These are phyloP conservation scores for Ophiodon elongatus DNA, from an alignment of 2,113 vertebrate species.

Conservation along the genomic window DNA sequence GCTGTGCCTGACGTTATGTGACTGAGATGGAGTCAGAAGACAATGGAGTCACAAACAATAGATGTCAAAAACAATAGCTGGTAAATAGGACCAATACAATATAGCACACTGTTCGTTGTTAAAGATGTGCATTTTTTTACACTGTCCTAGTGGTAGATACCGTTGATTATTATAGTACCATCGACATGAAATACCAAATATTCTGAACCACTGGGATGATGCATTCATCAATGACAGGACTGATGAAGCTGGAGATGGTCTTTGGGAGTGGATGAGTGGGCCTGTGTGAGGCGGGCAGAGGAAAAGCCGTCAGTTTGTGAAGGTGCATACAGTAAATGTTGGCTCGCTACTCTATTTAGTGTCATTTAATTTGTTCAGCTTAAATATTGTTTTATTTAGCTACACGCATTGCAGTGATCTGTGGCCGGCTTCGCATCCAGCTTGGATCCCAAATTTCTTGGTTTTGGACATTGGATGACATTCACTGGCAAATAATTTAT, in stretches of 20 bases:
- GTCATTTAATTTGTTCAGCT: not conserved
- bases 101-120: not conserved
- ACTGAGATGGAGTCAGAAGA: not conserved
- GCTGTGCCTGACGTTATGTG: not conserved
- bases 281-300: not conserved
- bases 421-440: not conserved
- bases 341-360: not conserved
- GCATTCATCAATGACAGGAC: not conserved
- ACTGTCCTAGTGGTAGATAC: not conserved
- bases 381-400: constrained; percentile 4
- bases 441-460: not conserved
- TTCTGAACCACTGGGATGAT: constrained; percentile 5
- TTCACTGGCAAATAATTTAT: not conserved
- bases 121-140: not conserved
- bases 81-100: not conserved
- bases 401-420: not conserved
- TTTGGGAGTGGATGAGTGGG: not conserved
- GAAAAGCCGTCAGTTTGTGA: not conserved
- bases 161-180: not conserved
- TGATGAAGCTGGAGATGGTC: not conserved
- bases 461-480: not conserved
- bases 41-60: not conserved
- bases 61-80: constrained; percentile 1
- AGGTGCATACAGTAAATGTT: not conserved
- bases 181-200: not conserved